phyloP scores from a whole-genome alignment of 2,113 vertebrate species.

The Sylvia atricapilla region DNA sequence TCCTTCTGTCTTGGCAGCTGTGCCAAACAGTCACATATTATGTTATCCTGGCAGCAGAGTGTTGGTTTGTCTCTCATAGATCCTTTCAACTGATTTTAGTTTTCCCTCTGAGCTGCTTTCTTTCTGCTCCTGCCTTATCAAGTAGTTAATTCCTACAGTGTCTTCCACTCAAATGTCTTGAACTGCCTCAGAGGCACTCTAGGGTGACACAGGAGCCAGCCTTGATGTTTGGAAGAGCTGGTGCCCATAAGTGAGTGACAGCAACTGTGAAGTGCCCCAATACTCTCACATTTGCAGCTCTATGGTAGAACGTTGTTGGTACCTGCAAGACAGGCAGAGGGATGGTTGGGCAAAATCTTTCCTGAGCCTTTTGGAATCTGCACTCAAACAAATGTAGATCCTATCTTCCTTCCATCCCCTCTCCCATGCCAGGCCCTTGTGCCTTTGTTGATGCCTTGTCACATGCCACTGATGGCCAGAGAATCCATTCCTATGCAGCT shows the following conservation, averaged over 20 bases:
- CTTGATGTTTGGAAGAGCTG: background rate
- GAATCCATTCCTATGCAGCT: background rate
- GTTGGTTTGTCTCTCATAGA: background rate
- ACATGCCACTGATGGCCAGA: fast-evolving
- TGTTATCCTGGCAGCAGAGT: background rate
- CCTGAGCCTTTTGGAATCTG: background rate
- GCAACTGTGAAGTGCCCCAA: background rate
- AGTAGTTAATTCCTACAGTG: background rate
- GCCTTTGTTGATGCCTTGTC: fast-evolving
- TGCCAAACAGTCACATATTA: background rate
- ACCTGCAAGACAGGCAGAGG: background rate
- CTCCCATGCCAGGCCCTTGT: fast-evolving
- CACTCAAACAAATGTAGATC: background rate
- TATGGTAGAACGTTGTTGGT: fast-evolving
- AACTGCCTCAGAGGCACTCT: background rate
- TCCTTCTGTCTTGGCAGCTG: background rate
- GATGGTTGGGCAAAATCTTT: background rate
- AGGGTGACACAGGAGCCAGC: background rate
- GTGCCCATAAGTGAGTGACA: background rate
- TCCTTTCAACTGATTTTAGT: background rate
- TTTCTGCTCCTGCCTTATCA: background rate
- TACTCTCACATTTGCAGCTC: background rate
- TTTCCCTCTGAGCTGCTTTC: background rate
- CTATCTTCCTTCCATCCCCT: background rate
- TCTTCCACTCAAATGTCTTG: background rate